Percentiles rank a stretch among this genome's conserved stretches.
These are phyloP conservation scores for Altica lythri DNA, from an alignment of 2,888 invertebrate genomes.

Conservation along the genomic window DNA sequence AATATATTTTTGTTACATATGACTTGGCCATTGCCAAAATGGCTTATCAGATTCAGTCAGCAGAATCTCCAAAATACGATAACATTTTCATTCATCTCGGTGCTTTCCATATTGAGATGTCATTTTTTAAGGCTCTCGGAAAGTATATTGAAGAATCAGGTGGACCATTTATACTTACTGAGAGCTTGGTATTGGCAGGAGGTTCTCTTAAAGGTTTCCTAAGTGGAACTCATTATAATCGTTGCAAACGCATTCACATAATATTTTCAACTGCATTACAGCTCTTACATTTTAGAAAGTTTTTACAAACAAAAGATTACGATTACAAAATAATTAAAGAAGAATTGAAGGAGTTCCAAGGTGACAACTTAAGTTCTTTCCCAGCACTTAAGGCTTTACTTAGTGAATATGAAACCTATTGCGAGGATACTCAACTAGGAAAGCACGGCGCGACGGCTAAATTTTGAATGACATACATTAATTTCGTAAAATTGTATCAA, in stretches of 20 bases:
- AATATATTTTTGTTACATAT: not conserved
- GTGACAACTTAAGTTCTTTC: constrained; percentile 6
- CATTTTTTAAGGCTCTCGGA: too few relatives aligned
- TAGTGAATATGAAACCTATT: not conserved
- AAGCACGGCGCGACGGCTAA: too few relatives aligned
- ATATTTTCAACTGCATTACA: not conserved
- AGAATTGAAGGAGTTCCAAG: constrained; percentile 9
- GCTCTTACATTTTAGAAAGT: too few relatives aligned
- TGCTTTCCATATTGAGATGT: too few relatives aligned
- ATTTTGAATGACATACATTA: too few relatives aligned
- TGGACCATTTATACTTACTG: constrained; percentile 12
- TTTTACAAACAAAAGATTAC: too few relatives aligned
- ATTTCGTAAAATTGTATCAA: too few relatives aligned
- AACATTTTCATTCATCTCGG: not conserved
- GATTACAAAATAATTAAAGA: constrained; percentile 9
- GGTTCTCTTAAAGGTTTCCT: constrained; percentile 21
- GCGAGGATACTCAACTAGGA: not conserved
- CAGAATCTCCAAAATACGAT: not conserved
- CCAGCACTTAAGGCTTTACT: constrained; percentile 5
- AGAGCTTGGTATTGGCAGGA: constrained; percentile 4
- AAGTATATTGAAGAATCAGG: constrained; percentile 24
- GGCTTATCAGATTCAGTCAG: not conserved
- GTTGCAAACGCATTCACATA: too few relatives aligned
- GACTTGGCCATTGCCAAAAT: not conserved
- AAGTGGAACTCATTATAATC: too few relatives aligned